phyloP scores from a whole-genome alignment of 2,113 vertebrate genomes.

The Paramisgurnus dabryanus region DNA sequence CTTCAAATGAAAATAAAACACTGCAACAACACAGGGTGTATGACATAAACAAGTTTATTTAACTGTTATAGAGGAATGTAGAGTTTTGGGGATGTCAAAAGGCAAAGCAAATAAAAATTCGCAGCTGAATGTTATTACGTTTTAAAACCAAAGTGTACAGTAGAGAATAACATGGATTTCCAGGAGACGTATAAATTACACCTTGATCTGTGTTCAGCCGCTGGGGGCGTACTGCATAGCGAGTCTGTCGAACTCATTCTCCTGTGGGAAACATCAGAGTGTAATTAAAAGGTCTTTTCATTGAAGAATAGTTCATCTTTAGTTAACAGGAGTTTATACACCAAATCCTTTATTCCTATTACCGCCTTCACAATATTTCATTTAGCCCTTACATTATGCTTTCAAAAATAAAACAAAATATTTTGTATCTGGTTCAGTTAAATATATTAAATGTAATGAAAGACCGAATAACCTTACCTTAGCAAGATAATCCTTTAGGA shows the following conservation, averaged over 20 bases:
- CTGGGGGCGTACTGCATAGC: constrained; percentile 85
- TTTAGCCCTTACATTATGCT: not conserved
- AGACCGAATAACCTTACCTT: constrained; percentile 77
- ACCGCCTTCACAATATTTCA: not conserved
- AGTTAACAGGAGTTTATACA: not conserved
- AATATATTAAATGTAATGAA: not conserved
- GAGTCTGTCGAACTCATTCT: constrained; percentile 94
- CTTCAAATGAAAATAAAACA: not conserved
- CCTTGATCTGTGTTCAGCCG: constrained; percentile 51
- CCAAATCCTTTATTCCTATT: not conserved
- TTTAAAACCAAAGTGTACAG: not conserved
- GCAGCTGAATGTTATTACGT: not conserved
- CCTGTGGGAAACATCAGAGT: constrained; percentile 68
- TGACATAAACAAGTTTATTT: constrained; percentile 40
- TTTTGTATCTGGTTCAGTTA: no score
- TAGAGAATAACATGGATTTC: not conserved
- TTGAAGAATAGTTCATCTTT: not conserved
- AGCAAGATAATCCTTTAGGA: constrained; percentile 89
- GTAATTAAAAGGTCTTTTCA: not conserved
- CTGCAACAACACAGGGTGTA: not conserved
- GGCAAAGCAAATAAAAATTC: not conserved
- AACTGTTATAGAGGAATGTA: constrained; percentile 36
- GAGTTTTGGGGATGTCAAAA: not conserved
- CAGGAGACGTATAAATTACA: constrained; percentile 1
- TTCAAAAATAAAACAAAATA: not conserved